These are phyloP conservation scores for Montipora capricornis DNA, from an alignment of 64 coral and sea anemone genomes.

Conservation along the genomic window DNA sequence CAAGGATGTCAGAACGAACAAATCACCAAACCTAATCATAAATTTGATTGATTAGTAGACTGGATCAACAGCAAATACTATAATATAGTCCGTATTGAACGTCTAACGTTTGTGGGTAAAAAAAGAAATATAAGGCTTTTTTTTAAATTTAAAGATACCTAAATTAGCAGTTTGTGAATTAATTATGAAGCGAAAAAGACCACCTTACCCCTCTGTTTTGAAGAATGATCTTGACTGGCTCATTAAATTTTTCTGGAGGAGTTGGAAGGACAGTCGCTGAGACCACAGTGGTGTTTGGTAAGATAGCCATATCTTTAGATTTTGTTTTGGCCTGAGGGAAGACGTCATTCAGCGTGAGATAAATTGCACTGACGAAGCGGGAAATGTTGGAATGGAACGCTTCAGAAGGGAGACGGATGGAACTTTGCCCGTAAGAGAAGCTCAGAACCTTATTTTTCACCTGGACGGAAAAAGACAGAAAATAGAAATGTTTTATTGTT, in stretches of 20 bases:
- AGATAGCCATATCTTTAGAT: not conserved
- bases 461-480: not conserved
- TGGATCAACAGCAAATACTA: too few species aligned
- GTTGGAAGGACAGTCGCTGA: slow-evolving; percentile 59
- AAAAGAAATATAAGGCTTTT: too few species aligned
- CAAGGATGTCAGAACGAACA: too few species aligned
- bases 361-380: slow-evolving; percentile 67
- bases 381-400: slow-evolving; percentile 11
- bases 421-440: slow-evolving; percentile 5
- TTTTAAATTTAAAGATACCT: too few species aligned
- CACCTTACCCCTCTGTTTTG: slow-evolving; percentile 53
- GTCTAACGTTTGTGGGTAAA: not conserved
- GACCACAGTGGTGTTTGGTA: slow-evolving; percentile 63
- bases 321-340: not conserved
- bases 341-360: slow-evolving; percentile 59
- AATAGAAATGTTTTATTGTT: too few species aligned
- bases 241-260: slow-evolving; percentile 32
- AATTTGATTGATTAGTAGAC: too few species aligned
- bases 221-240: slow-evolving; percentile 57
- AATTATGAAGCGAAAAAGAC: not conserved
- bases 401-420: slow-evolving; percentile 48
- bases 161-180: too few species aligned
- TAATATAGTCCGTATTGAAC: too few species aligned
- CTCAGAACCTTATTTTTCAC: not conserved
- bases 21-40: too few species aligned